Evolutionary conservation across 2,113 vertebrate genomes (phyloP).

Genomic region (Crocuta crocuta): DNA sequence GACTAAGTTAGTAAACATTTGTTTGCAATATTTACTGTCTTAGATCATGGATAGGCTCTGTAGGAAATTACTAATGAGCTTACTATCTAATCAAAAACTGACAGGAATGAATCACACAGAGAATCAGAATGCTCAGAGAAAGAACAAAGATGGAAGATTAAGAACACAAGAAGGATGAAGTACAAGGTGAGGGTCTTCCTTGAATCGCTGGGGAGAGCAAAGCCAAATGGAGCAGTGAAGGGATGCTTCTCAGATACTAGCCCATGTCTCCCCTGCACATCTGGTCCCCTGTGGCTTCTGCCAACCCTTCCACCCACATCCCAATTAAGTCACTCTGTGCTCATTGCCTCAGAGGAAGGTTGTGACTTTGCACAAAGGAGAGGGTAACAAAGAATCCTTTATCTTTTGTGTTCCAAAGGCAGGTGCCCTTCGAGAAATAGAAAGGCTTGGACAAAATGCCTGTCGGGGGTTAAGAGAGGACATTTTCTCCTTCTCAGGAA

Average conservation of each 20-base stretch:
- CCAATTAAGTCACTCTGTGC: background rate
- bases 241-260: background rate
- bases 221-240: background rate
- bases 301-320: background rate
- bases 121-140: background rate
- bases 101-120: conserved; percentile 20
- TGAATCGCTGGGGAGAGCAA: background rate
- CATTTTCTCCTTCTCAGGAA: background rate
- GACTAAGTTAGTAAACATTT: background rate
- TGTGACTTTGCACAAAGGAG: background rate
- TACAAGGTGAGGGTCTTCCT: background rate
- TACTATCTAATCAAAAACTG: background rate
- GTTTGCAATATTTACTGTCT: background rate
- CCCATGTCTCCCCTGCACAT: background rate
- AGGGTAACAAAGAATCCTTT: conserved; percentile 12
- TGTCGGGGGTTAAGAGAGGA: background rate
- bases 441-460: background rate
- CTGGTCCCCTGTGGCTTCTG: background rate
- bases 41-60: background rate
- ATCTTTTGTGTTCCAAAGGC: conserved; percentile 7
- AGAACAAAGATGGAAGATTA: background rate
- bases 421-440: background rate
- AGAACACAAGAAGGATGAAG: background rate
- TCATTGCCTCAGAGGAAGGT: background rate
- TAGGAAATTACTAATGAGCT: conserved; percentile 46